Evolutionary conservation across 2,113 vertebrate species (phyloP), one percentile per base, ranked within the genome.

Genomic region (Plectropomus leopardus): DNA sequence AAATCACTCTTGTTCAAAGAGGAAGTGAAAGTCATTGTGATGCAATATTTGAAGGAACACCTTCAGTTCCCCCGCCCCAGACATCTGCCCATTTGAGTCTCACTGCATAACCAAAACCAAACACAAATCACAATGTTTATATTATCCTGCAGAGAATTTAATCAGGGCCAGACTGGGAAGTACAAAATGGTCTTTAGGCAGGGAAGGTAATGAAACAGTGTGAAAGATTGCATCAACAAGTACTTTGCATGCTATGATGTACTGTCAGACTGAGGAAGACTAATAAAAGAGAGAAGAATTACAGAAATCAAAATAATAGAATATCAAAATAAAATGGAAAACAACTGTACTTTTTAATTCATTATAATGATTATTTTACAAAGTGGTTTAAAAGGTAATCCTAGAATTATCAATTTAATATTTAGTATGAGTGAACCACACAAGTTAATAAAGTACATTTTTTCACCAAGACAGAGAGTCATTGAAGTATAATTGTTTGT

Each of bases 21-120:
- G 65, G 72, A 88, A 86, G 34, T 78, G 69, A 87, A 85, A 81
- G 47, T 65, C 44, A 54, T 64, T 4, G 1, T 84, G 55, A 88
- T 48, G 42, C 64, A 76, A 88, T 42, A 16, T 67, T 64, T 80
- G 55, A 69, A 70, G 81, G 58, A 73, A 55, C 51, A 48, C 32
- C 59, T 28, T 3, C 19, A 17, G 1, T 21, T 42, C 10, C 23
- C 3, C 19, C 58, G 17, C 17, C 17, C 23, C 19, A 2, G 21
- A 4, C 14, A 55, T 58, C 34, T 5, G 32, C 70, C 19, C 30
- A 23, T 21, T 21, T 3, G 1, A 54, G 5, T 23, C 16, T 21
- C 1, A 11, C n/a, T 67, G 54, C 30, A 65, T 9, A n/a, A 4
- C 5, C 13, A 50, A 68, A 47, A 61, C 16, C 19, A 76, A 68